Conservation (phyloP, 2,113 vertebrate genomes). For the Fulica atra region DNA sequence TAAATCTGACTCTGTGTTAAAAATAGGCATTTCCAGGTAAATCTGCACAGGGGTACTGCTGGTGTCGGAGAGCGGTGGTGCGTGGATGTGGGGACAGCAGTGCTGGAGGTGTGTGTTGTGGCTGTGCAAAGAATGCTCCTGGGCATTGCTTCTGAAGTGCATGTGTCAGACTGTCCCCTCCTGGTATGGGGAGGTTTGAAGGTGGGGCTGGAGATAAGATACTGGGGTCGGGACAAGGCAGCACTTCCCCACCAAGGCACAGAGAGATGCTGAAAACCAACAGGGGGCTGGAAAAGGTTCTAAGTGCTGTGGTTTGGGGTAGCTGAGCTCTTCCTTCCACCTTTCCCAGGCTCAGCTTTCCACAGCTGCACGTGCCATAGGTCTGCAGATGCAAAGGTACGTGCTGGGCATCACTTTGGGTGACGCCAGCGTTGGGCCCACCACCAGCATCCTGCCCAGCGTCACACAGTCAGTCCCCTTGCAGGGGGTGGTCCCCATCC, state of each 20-base stretch:
- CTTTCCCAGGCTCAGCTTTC: not conserved
- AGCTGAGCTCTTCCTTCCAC: not conserved
- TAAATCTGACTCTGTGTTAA: not conserved
- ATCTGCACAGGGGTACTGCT: fast-evolving
- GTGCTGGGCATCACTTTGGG: not conserved
- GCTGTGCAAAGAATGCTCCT: not conserved
- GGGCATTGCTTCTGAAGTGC: not conserved
- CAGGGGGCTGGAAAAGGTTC: not conserved
- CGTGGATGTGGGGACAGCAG: not conserved
- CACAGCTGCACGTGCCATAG: fast-evolving
- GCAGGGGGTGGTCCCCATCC: not conserved
- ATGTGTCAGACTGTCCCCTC: not conserved
- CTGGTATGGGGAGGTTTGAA: not conserved
- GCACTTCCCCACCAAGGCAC: not conserved
- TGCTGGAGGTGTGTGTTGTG: fast-evolving
- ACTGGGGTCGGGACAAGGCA: not conserved
- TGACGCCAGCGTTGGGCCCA: fast-evolving
- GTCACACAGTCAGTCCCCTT: fast-evolving
- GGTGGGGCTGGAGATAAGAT: not conserved
- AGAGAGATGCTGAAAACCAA: fast-evolving
- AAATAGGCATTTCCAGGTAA: not conserved
- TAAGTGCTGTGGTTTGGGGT: not conserved
- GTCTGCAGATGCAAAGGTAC: not conserved
- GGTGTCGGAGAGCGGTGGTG: not conserved
- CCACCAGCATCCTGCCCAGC: not conserved